Conservation (phyloP, 2,113 vertebrate genomes). For the Eurystomus gularis region DNA sequence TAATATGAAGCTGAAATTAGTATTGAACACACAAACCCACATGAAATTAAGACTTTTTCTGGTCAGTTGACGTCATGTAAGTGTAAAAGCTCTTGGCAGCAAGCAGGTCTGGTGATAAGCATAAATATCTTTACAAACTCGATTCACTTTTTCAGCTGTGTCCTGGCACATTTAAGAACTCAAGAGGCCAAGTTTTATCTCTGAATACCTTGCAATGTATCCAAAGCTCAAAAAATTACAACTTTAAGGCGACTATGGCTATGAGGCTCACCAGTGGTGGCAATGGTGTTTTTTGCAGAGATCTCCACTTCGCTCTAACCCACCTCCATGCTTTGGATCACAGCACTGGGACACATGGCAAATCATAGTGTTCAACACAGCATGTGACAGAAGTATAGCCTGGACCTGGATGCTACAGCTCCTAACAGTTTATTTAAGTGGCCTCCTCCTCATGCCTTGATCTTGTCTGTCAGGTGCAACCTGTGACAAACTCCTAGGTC, state of each 20-base stretch:
- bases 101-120: background rate
- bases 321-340: background rate
- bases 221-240: background rate
- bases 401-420: background rate
- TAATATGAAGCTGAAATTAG: background rate
- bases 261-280: background rate
- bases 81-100: background rate
- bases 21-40: background rate
- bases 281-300: background rate
- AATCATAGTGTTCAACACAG: background rate
- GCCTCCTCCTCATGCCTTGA: background rate
- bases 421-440: background rate
- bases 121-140: background rate
- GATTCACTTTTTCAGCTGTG: background rate
- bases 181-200: background rate
- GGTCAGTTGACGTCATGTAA: background rate
- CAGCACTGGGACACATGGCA: accelerated
- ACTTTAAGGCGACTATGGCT: background rate
- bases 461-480: accelerated
- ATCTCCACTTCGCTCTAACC: background rate
- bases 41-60: background rate
- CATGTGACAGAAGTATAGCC: background rate
- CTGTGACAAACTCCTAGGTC: background rate
- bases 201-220: background rate
- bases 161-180: background rate